Evolutionary conservation across 2,113 vertebrate genomes (phyloP).

Genomic region (Chaetura pelagica): DNA sequence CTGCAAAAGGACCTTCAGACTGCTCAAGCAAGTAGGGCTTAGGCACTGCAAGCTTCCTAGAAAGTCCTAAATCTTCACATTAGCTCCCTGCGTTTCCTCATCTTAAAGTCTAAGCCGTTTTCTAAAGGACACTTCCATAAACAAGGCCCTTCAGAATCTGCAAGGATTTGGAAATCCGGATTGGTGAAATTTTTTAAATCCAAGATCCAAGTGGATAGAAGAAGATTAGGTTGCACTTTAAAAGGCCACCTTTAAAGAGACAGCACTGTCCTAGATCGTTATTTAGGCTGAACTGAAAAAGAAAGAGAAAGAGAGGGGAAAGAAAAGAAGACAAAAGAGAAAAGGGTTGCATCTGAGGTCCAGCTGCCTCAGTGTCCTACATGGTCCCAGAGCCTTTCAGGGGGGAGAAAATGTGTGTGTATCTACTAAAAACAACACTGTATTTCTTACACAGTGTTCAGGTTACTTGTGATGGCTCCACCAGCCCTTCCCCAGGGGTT

Average conservation of each 20-base stretch:
- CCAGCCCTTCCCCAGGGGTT: background rate
- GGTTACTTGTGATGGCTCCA: background rate
- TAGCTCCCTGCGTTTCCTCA: slow-evolving; percentile 93
- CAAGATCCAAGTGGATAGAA: slow-evolving; percentile 83
- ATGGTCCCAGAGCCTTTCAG: background rate
- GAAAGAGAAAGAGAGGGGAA: background rate
- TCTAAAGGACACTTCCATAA: slow-evolving; percentile 94
- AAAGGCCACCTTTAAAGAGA: slow-evolving; percentile 81
- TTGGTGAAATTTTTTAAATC: slow-evolving; percentile 82
- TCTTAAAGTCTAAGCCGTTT: slow-evolving; percentile 94
- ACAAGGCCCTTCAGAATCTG: slow-evolving; percentile 88
- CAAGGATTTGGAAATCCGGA: slow-evolving; percentile 88
- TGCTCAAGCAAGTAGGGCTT: slow-evolving; percentile 93
- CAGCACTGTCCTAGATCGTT: slow-evolving; percentile 76
- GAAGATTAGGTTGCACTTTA: slow-evolving; percentile 84
- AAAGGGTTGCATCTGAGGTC: background rate
- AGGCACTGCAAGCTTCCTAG: slow-evolving; percentile 90
- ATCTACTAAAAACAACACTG: background rate
- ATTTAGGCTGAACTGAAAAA: slow-evolving; percentile 49
- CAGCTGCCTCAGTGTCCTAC: background rate
- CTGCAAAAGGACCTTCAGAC: slow-evolving; percentile 91
- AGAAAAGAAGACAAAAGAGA: slow-evolving; percentile 24
- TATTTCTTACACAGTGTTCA: background rate
- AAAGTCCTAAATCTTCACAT: slow-evolving; percentile 97
- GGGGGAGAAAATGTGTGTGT: background rate